Percentiles rank a stretch among this genome's conserved stretches.
These are phyloP conservation scores for Vulpes vulpes DNA, from an alignment of 2,113 vertebrate genomes.

Conservation along the genomic window DNA sequence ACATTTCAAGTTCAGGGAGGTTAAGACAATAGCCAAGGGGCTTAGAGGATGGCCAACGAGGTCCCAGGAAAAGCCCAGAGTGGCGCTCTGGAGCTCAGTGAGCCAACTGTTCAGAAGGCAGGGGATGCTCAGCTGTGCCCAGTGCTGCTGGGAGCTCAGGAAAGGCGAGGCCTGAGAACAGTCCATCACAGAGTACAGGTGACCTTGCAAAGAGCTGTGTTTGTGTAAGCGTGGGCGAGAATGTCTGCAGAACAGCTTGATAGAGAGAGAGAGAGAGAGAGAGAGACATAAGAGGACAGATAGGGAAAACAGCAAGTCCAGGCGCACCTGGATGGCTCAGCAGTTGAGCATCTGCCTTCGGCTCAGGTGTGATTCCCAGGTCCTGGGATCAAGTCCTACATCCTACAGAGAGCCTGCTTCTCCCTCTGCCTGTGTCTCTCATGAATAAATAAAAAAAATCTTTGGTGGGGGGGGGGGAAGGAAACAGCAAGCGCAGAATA, in stretches of 20 bases:
- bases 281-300: background rate
- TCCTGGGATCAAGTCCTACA: too few relatives aligned
- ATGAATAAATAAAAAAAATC: too few relatives aligned
- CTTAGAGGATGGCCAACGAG: background rate
- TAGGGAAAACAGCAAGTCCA: too few relatives aligned
- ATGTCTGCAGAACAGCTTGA: background rate
- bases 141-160: background rate
- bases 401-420: too few relatives aligned
- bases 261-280: background rate
- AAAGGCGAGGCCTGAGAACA: background rate
- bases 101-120: background rate
- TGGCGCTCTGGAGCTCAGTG: fast-evolving
- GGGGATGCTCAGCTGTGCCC: too few relatives aligned
- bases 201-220: slow-evolving; percentile 1
- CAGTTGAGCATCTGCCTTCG: too few relatives aligned
- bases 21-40: background rate
- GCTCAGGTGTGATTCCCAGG: too few relatives aligned
- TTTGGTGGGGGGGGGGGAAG: too few relatives aligned
- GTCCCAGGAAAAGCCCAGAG: background rate
- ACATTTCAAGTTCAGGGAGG: background rate
- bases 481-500: background rate
- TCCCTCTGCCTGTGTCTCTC: too few relatives aligned
- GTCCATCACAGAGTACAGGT: background rate
- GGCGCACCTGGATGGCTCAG: too few relatives aligned
- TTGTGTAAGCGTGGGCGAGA: background rate